Conservation (phyloP, 2,113 vertebrate genomes). For the Sakesphorus luctuosus region DNA sequence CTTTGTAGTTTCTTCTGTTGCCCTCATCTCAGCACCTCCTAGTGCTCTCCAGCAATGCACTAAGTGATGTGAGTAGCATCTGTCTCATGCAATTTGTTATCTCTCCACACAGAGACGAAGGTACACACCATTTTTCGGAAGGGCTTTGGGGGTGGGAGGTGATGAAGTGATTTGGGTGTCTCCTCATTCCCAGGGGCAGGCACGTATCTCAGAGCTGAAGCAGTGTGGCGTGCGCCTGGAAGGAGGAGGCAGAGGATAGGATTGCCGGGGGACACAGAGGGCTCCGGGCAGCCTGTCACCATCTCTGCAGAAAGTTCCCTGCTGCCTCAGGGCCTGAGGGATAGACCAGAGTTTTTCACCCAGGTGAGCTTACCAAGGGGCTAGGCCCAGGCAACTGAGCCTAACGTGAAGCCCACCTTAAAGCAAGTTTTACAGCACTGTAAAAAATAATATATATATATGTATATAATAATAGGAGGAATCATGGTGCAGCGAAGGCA, state of each 20-base stretch:
- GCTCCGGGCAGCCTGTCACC: background rate
- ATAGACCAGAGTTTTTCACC: background rate
- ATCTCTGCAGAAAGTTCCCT: conserved; percentile 47
- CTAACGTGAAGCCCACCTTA: background rate
- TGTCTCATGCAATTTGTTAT: background rate
- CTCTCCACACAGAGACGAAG: background rate
- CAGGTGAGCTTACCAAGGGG: background rate
- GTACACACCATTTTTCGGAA: background rate
- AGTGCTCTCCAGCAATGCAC: background rate
- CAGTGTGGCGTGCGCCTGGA: background rate
- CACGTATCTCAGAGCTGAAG: background rate
- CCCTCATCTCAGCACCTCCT: background rate
- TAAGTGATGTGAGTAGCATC: background rate
- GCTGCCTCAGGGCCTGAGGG: background rate
- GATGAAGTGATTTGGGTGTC: background rate
- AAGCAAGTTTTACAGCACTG: background rate
- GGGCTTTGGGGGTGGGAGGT: background rate
- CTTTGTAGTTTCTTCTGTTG: background rate
- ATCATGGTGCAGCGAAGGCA: background rate
- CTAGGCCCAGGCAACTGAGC: background rate
- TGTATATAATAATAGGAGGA: background rate
- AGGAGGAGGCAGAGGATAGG: background rate
- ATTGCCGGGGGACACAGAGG: background rate
- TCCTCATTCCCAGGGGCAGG: background rate
- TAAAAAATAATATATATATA: too few relatives aligned